Percentiles rank a stretch among this genome's conserved stretches.
phyloP scores from a whole-genome alignment of 2,113 vertebrate species.

The Pteruthius melanotis region DNA sequence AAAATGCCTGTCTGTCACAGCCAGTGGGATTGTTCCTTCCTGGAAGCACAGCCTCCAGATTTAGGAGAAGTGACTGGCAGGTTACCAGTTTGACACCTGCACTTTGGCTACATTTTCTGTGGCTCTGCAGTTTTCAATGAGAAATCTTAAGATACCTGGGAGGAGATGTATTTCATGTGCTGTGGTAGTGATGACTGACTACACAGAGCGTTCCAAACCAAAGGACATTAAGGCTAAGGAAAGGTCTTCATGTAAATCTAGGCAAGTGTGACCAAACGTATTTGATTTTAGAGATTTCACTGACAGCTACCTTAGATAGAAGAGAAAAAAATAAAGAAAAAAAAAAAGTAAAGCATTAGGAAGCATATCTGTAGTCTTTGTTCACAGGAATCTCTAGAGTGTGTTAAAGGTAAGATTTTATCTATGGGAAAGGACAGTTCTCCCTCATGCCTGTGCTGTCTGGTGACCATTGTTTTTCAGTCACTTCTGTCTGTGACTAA shows the following conservation, averaged over 20 bases:
- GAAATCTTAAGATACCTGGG: not conserved
- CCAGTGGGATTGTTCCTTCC: not conserved
- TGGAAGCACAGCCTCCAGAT: not conserved
- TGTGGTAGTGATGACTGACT: not conserved
- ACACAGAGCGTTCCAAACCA: not conserved
- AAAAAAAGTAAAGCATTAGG: not conserved
- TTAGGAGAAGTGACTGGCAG: not conserved
- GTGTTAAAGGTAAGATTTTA: not conserved
- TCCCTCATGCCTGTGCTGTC: not conserved
- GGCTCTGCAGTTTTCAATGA: not conserved
- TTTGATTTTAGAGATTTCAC: not conserved
- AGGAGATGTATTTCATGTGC: not conserved
- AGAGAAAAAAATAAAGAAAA: not conserved
- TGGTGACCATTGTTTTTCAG: not conserved
- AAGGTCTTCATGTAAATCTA: not conserved
- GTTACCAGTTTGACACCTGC: not conserved
- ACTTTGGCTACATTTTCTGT: not conserved
- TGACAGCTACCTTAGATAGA: not conserved
- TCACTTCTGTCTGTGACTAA: not conserved
- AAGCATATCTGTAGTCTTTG: not conserved
- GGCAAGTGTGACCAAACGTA: rapidly evolving
- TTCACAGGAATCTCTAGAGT: not conserved
- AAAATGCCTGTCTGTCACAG: not conserved
- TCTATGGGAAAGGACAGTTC: not conserved
- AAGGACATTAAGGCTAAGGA: not conserved